Evolutionary conservation across 1,140 invertebrate genomes (phyloP), one percentile per base, ranked within the genome.

Genomic region (Mycetomoellerius zeteki): DNA sequence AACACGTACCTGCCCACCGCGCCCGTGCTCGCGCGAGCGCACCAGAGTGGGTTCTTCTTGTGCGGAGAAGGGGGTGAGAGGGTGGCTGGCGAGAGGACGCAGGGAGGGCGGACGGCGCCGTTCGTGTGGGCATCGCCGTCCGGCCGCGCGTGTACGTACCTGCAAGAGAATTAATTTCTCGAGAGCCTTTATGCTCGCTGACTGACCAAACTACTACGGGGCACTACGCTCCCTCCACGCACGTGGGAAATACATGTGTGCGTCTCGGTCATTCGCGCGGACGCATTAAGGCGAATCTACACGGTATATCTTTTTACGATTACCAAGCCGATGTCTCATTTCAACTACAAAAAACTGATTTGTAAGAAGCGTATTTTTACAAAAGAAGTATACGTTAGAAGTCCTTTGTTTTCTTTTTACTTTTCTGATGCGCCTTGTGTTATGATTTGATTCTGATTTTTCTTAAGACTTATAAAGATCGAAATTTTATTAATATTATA

Each of bases 131-230:
- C 30, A 85, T 78, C 62, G 76, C 71, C 33, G 30, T 65, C 69
- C 72, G 73, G 69, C 43, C 85, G 87, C 27, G 77, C 85, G 60
- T 75, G 60, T 90, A 69, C 67, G 80, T 88, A 87, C 86, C 86
- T 86, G 89, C 90, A 88, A 92, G 94, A 92, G 93, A 94, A 95
- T 95, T 95, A 95, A 95, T 95, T 95, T 94, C 94, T 95, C 93
- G 93, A 94, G 93, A 94, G 92, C 93, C 93, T 95, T 95, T 95
- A 95, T 94, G 92, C 91, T 94, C 92, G 92, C 91, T 91, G 94
- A 94, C 94, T 94, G 94, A 93, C 94, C 94, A 93, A 94, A 94
- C 93, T 91, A 91, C 87, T 91, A 91, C 87, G 77, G 86, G 78
- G 78, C 84, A 64, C 89, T 87, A 88, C 86, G 80, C 62, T 78